Evolutionary conservation across 2,797 vertebrate genomes (phyloP), one percentile per base, ranked within the genome.

Genomic region (Halcyon badia): DNA sequence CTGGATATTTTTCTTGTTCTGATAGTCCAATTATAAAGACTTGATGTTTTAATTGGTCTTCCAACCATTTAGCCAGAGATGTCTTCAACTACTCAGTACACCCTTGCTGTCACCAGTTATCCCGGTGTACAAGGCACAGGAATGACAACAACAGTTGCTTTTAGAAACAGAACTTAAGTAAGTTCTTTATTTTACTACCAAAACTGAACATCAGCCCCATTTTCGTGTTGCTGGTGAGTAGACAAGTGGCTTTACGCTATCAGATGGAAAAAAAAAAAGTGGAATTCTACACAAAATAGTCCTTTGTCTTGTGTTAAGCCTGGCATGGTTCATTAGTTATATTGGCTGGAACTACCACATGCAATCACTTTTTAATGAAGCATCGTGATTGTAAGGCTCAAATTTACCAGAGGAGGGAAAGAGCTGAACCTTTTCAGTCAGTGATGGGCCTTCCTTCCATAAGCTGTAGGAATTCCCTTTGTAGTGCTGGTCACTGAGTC

Each of bases 21-120:
- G 48, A 85, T 72, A 87, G 62, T 65, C 76, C 70, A 39, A 3
- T 87, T 75, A 65, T 31, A 37, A 57, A 54, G 83, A 83, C 51
- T 92, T 80, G 75, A n/a, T 91, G 33, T 51, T 88, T 96, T 95
- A 94, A 54, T 85, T 70, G 86, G 60, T 65, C 82, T 91, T 90
- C 66, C n/a, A 83, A 76, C 58, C 56, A 31, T 90, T 65, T 52
- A 92, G 44, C 61, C 48, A 83, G 61, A 68, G 62, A 62, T 87
- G 42, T 51, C 73, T 91, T 81, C 72, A 75, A 6, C 66, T 70
- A 11, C 48, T 90, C 35, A 10, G 6, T 13, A 10, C 0, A 17
- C 37, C 61, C 89, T 79, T 85, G 42, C n/a, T 81, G 68, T 61
- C 58, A 37, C 24, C 37, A 25, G 35, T 61, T 66, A 66, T 41